phyloP scores from a whole-genome alignment of 2,113 vertebrate species.

The Microcebus ravelobensis region DNA sequence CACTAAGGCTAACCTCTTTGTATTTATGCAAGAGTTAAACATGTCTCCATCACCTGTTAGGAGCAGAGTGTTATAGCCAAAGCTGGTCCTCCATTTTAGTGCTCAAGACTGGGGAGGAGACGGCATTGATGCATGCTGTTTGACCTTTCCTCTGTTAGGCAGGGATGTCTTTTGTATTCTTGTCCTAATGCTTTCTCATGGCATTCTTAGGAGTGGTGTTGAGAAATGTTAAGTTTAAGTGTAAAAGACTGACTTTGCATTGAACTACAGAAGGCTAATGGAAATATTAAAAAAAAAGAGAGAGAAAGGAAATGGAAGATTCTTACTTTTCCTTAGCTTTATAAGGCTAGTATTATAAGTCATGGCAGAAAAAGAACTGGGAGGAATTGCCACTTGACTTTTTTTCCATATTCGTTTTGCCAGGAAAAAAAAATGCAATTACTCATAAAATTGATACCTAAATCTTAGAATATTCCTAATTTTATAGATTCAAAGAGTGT shows the following conservation, averaged over 20 bases:
- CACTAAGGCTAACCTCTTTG: background rate
- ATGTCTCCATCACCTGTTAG: background rate
- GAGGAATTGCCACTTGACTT: background rate
- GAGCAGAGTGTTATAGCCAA: background rate
- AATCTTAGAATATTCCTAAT: background rate
- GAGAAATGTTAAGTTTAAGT: background rate
- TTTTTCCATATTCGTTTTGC: background rate
- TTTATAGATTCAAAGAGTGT: background rate
- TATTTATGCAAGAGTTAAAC: background rate
- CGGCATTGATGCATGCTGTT: fast-evolving
- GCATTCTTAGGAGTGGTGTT: background rate
- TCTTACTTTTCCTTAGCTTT: background rate
- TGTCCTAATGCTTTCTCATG: background rate
- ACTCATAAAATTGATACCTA: background rate
- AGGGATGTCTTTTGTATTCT: background rate
- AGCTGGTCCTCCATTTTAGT: background rate
- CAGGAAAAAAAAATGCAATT: background rate
- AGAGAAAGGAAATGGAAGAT: background rate
- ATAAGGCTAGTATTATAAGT: background rate
- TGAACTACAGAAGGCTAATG: background rate
- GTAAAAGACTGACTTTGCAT: background rate
- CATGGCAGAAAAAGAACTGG: background rate
- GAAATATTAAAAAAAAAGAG: background rate
- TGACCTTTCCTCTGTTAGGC: background rate
- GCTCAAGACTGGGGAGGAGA: background rate